These are phyloP conservation scores for Paragorgia papillata DNA, from an alignment of 92 coral and sea anemone species.

Conservation along the genomic window DNA sequence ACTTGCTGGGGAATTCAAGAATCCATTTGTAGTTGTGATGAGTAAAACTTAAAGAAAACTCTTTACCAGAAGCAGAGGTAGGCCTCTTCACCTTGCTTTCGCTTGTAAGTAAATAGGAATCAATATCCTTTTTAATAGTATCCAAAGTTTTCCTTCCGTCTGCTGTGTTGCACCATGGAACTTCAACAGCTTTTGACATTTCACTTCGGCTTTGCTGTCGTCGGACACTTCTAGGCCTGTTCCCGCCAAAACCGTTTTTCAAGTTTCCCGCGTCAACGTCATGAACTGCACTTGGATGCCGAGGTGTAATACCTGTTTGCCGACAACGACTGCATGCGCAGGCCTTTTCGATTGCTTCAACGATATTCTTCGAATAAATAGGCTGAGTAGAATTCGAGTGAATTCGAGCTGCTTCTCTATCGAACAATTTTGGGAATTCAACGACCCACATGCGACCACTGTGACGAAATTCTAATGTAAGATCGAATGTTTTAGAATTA, in stretches of 20 bases:
- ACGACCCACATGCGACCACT: not conserved
- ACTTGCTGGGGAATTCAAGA: conserved; percentile 7
- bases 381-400: not conserved
- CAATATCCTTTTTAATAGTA: not conserved
- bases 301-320: not conserved
- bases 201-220: not conserved
- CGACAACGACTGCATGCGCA: conserved; percentile 4
- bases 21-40: conserved; percentile 9
- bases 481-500: not conserved
- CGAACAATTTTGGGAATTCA: conserved; percentile 8
- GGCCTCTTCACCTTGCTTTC: not conserved
- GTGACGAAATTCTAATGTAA: conserved; percentile 7
- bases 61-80: not conserved
- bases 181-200: not conserved
- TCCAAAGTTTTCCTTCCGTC: conserved; percentile 7
- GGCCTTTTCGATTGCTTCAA: not conserved
- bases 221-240: not conserved
- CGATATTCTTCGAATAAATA: conserved; percentile 3
- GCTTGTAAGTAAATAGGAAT: not conserved
- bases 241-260: too few relatives aligned
- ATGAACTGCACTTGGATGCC: too few relatives aligned
- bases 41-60: not conserved
- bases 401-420: conserved; percentile 10
- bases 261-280: too few relatives aligned
- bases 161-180: conserved; percentile 31